Evolutionary conservation across 37 sponge, comb jelly and placozoan species (phyloP).

Genomic region (Diacarnus erythraeanus): DNA sequence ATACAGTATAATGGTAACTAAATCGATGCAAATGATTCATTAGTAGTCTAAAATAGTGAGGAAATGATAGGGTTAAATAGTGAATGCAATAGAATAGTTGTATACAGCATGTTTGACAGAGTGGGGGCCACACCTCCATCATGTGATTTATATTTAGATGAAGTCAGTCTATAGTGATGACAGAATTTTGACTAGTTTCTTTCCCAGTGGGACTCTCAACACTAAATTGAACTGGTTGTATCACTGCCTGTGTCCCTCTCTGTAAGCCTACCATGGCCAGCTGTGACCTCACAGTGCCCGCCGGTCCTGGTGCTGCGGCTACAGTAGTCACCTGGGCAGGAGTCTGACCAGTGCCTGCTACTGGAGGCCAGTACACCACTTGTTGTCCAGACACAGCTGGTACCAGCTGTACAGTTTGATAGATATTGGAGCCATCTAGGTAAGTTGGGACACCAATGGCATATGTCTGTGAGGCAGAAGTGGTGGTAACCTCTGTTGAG

Average conservation of each 20-base stretch:
- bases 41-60: too few relatives aligned
- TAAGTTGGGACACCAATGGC: conserved; percentile 27
- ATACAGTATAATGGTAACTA: too few relatives aligned
- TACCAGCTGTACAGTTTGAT: conserved; percentile 21
- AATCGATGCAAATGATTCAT: too few relatives aligned
- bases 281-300: background rate
- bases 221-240: conserved; percentile 9
- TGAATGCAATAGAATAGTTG: too few relatives aligned
- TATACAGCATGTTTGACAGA: too few relatives aligned
- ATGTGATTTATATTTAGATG: background rate
- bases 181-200: background rate
- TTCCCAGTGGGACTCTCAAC: background rate
- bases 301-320: conserved; percentile 9
- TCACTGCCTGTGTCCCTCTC: background rate
- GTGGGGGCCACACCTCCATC: too few relatives aligned
- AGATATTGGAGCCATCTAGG: conserved; percentile 4
- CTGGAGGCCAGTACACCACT: conserved; percentile 38
- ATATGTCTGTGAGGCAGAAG: background rate
- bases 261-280: conserved; percentile 13
- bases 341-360: background rate
- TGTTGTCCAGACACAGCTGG: conserved; percentile 5
- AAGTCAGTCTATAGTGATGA: conserved; percentile 43
- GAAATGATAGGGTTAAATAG: too few relatives aligned
- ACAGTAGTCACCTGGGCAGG: background rate
- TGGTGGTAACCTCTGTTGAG: background rate